phyloP scores from a whole-genome alignment of 2,113 vertebrate genomes.

The Aramus guarauna region DNA sequence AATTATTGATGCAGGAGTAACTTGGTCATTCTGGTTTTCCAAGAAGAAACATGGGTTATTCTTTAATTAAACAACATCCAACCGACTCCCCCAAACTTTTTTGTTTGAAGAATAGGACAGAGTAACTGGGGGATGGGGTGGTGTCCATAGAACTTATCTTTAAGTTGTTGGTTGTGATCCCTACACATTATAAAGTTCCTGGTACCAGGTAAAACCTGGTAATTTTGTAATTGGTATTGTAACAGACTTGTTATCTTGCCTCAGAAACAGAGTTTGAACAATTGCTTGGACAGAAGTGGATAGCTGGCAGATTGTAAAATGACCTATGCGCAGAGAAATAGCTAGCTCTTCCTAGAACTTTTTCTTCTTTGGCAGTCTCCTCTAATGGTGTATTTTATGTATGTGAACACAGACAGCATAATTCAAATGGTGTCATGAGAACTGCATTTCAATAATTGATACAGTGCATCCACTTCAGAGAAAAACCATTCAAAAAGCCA shows the following conservation, averaged over 20 bases:
- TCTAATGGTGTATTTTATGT: neutral
- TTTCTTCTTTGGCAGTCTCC: neutral
- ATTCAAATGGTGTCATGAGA: neutral
- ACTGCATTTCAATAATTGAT: neutral
- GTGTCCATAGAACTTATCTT: neutral
- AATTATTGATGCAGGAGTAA: neutral
- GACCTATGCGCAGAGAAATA: neutral
- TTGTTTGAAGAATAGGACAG: neutral
- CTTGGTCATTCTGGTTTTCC: neutral
- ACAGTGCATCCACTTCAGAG: neutral
- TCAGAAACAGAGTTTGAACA: neutral
- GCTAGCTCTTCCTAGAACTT: neutral
- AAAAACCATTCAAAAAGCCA: neutral
- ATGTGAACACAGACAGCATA: neutral
- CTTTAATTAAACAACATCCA: neutral
- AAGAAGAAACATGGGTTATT: neutral
- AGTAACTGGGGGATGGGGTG: neutral
- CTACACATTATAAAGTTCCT: neutral
- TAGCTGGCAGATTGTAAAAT: neutral
- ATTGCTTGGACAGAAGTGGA: neutral
- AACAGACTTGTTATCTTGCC: neutral
- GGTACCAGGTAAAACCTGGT: neutral
- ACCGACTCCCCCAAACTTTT: no score
- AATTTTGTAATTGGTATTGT: neutral
- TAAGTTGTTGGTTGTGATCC: neutral